Evolutionary conservation across 2,888 invertebrate genomes (phyloP), one percentile per base, ranked within the genome.

Genomic region (Anagyrus pseudococci): DNA sequence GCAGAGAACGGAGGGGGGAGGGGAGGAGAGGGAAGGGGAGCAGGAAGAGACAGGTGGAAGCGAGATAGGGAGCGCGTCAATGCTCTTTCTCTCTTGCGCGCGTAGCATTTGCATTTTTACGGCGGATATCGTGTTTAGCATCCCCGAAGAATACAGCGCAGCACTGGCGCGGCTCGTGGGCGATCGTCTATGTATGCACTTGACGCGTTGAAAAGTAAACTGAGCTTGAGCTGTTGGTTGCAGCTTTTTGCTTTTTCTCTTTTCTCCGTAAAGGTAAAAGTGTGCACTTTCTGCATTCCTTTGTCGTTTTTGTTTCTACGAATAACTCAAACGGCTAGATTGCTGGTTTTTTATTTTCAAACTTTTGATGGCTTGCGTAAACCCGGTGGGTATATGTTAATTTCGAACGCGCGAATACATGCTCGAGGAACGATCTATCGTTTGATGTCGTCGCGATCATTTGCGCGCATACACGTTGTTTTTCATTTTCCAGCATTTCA

Each of bases 71-170:
- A 29, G 29, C 29, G 29, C 26, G 6, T 54, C 58, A 49, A 54
- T 48, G 48, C 41, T 44, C 10, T 29, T 29, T 29, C 29, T 29
- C 10, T 29, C 10, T 29, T 29, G 4, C 29, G 4, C 29, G 6
- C 29, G 4, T 29, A 10, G 56, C 59, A 64, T 64, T 64, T 60
- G 53, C 56, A 60, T 64, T 64, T 64, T 64, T 60, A 60, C 43
- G 50, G 56, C 15, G 58, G 43, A 48, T 55, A 54, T 64, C 60
- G 48, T 57, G 59, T 64, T 64, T 64, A 60, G 44, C 52, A 56
- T 64, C 60, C 48, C 50, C 46, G 20, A 63, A 49, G 54, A 50
- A 20, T 63, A 52, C 37, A 58, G 50, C 29, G 20, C 25, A 15
- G 20, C 20, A 7, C 29, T 10, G 6, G 29, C 10, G 29, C 10